phyloP scores from a whole-genome alignment of 2,797 vertebrate genomes.

The Rhinichthys osculus region DNA sequence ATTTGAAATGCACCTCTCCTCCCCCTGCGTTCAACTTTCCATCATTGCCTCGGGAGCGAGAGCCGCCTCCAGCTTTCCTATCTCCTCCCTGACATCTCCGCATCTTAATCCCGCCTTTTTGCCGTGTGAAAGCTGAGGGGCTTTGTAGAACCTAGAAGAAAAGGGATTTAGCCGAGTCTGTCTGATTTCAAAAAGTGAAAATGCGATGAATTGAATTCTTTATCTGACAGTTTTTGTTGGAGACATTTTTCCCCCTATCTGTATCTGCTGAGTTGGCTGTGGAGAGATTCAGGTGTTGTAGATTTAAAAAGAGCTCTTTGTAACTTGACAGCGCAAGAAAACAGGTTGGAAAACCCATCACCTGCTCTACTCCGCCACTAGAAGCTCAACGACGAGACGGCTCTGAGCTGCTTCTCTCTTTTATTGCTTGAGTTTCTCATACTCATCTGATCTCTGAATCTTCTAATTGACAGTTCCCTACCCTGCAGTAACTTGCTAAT shows the following conservation, averaged over 20 bases:
- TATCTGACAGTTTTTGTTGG: constrained; percentile 49
- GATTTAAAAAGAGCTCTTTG: constrained; percentile 53
- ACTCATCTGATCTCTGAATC: constrained; percentile 49
- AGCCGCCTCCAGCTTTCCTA: constrained; percentile 49
- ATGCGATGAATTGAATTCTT: constrained; percentile 54
- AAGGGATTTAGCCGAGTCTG: constrained; percentile 31
- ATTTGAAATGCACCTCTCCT: constrained; percentile 11
- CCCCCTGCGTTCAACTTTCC: constrained; percentile 33
- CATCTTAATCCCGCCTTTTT: constrained; percentile 46
- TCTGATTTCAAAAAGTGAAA: constrained; percentile 53
- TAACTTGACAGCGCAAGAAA: constrained; percentile 52
- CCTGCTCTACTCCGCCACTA: constrained; percentile 7
- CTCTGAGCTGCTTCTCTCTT: constrained; percentile 34
- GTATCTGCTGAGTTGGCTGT: constrained; percentile 49
- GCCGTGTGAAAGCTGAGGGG: background rate
- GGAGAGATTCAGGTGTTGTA: constrained; percentile 47
- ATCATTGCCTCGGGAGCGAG: constrained; percentile 31
- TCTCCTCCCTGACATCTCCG: constrained; percentile 48
- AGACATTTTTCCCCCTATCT: constrained; percentile 42
- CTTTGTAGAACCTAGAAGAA: constrained; percentile 51
- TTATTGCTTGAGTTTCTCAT: constrained; percentile 45
- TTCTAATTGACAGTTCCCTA: constrained; percentile 41
- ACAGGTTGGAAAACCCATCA: constrained; percentile 42
- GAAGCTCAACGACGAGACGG: constrained; percentile 30
- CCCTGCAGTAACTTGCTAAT: constrained; percentile 17